Percentiles rank a stretch among this genome's conserved stretches.
These are phyloP conservation scores for Alethe diademata DNA, from an alignment of 2,113 vertebrate genomes.

Conservation along the genomic window DNA sequence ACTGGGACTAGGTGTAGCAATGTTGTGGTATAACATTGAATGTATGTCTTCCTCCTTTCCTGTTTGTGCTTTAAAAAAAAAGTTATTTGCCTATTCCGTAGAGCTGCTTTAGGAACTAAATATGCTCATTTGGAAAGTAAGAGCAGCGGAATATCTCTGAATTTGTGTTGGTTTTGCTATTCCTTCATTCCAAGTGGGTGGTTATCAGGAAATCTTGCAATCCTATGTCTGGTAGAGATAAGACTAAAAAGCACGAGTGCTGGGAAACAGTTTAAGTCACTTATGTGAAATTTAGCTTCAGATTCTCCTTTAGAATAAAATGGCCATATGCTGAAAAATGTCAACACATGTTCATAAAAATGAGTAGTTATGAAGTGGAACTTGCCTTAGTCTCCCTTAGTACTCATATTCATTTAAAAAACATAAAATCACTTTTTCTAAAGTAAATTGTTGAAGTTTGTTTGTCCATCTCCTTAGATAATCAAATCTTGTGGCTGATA, in stretches of 20 bases:
- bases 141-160: background rate
- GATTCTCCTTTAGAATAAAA: background rate
- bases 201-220: constrained; percentile 6
- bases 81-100: background rate
- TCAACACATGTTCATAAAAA: constrained; percentile 28
- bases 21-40: background rate
- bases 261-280: background rate
- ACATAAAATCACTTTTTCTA: background rate
- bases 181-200: background rate
- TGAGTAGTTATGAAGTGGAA: constrained; percentile 35
- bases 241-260: background rate
- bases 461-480: background rate
- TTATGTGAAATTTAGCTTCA: background rate
- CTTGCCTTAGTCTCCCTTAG: background rate
- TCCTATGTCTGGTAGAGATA: background rate
- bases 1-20: background rate
- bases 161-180: background rate
- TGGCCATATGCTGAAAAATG: constrained; percentile 44
- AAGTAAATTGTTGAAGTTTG: background rate
- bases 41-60: background rate
- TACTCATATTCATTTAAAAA: background rate
- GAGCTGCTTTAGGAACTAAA: background rate
- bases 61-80: background rate
- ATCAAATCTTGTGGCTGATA: background rate
- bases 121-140: background rate